These are phyloP conservation scores for Cheilosia impressa DNA, from an alignment of 2,888 invertebrate species.

Conservation along the genomic window DNA sequence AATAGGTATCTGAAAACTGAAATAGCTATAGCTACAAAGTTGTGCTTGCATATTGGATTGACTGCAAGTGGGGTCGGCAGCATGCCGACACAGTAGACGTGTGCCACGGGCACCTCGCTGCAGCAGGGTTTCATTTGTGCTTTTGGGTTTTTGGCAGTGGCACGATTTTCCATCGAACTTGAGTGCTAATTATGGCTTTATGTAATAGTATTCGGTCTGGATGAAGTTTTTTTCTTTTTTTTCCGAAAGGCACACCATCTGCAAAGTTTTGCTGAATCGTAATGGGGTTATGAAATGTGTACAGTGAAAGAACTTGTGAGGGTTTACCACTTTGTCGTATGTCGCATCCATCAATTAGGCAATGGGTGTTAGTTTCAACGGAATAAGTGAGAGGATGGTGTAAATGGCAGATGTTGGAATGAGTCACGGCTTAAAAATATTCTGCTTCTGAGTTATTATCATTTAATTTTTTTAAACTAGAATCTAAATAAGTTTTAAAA, in stretches of 20 bases:
- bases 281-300: slow-evolving; percentile 21
- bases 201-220: slow-evolving; percentile 45
- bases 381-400: slow-evolving; percentile 17
- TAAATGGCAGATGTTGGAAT: neutral
- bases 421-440: no score
- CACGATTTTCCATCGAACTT: slow-evolving; percentile 62
- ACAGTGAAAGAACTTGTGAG: neutral
- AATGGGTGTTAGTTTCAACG: neutral
- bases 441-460: no score
- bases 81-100: slow-evolving; percentile 4
- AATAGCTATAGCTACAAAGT: neutral
- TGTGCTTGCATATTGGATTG: slow-evolving; percentile 11
- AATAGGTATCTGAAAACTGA: no score
- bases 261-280: slow-evolving; percentile 25
- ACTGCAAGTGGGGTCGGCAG: no score
- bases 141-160: slow-evolving; percentile 53
- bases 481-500: no score
- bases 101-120: slow-evolving; percentile 14
- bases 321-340: no score
- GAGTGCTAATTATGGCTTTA: slow-evolving; percentile 60
- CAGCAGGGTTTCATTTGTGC: slow-evolving; percentile 12
- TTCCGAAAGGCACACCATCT: slow-evolving; percentile 37
- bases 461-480: no score
- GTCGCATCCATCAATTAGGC: neutral
- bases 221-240: slow-evolving; percentile 12